phyloP scores from a whole-genome alignment of 2,888 invertebrate species.

The Oxystoma pomonae region DNA sequence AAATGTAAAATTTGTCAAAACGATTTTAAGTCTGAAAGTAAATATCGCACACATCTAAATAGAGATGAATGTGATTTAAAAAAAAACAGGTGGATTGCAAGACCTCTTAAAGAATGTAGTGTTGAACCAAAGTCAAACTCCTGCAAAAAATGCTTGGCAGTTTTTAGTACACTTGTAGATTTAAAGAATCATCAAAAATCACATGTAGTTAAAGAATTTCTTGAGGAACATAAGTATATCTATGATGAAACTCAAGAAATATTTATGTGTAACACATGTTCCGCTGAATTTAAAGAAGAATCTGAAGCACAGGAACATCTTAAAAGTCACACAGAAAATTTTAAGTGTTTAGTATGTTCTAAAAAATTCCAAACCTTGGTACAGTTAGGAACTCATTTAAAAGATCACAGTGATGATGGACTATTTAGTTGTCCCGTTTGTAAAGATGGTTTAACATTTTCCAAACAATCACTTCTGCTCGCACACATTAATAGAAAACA shows the following conservation, averaged over 20 bases:
- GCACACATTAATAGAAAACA: slow-evolving; percentile 42
- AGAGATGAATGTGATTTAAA: not conserved
- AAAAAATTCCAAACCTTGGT: slow-evolving; percentile 39
- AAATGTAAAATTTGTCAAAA: not conserved
- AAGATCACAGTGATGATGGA: slow-evolving; percentile 35
- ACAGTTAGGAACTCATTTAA: slow-evolving; percentile 38
- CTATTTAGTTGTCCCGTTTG: slow-evolving; percentile 41
- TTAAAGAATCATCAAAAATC: slow-evolving; percentile 34
- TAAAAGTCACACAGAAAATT: slow-evolving; percentile 39
- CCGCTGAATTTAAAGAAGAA: slow-evolving; percentile 32
- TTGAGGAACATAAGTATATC: slow-evolving; percentile 34
- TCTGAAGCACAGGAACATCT: slow-evolving; percentile 36
- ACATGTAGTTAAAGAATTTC: slow-evolving; percentile 37
- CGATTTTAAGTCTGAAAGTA: not conserved
- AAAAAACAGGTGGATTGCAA: not conserved
- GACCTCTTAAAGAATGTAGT: not conserved
- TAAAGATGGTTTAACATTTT: slow-evolving; percentile 34
- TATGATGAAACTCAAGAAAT: slow-evolving; percentile 35
- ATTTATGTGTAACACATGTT: slow-evolving; percentile 36
- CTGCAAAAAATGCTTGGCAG: not conserved
- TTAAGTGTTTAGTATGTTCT: slow-evolving; percentile 45
- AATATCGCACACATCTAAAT: not conserved
- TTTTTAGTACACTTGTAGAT: not conserved
- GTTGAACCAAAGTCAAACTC: not conserved
- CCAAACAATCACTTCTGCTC: slow-evolving; percentile 22